These are phyloP conservation scores for Euleptes europaea DNA, from an alignment of 2,113 vertebrate genomes.

Conservation along the genomic window DNA sequence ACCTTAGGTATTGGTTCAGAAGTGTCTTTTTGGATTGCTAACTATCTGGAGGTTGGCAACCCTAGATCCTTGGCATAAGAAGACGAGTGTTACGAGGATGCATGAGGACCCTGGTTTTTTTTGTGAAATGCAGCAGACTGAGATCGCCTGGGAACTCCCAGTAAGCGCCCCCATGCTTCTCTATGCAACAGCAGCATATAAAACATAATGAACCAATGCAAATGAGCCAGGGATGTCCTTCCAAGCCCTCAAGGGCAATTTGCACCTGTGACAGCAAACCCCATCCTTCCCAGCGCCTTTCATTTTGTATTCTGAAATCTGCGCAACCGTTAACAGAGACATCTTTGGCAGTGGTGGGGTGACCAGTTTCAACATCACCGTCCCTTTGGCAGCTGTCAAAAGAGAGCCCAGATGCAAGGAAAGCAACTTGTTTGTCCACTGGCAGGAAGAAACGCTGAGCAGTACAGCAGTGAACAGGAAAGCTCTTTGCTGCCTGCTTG, in stretches of 20 bases:
- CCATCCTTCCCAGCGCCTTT: not conserved
- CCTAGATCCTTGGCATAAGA: too few relatives aligned
- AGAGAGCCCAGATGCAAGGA: constrained; percentile 61
- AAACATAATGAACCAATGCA: too few relatives aligned
- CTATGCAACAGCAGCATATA: too few relatives aligned
- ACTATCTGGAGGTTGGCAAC: too few relatives aligned
- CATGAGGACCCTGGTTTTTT: too few relatives aligned
- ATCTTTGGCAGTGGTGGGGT: constrained; percentile 58
- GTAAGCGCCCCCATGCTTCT: too few relatives aligned
- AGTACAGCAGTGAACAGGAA: constrained; percentile 33
- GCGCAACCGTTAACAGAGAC: constrained; percentile 2
- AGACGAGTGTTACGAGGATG: too few relatives aligned
- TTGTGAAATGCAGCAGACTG: too few relatives aligned
- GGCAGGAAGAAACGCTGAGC: constrained; percentile 53
- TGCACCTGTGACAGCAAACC: not conserved
- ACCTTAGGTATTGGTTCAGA: too few relatives aligned
- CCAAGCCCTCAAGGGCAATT: not conserved
- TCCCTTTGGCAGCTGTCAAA: constrained; percentile 64
- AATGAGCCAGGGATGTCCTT: not conserved
- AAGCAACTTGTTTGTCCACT: constrained; percentile 55
- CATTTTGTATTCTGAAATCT: not conserved
- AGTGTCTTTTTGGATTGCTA: too few relatives aligned
- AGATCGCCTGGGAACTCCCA: too few relatives aligned
- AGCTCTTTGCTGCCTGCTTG: accelerated
- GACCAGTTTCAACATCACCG: constrained; percentile 56